Percentiles rank a stretch among this genome's conserved stretches.
These are phyloP conservation scores for Fabriciana adippe DNA, from an alignment of 2,888 invertebrate species.

Conservation along the genomic window DNA sequence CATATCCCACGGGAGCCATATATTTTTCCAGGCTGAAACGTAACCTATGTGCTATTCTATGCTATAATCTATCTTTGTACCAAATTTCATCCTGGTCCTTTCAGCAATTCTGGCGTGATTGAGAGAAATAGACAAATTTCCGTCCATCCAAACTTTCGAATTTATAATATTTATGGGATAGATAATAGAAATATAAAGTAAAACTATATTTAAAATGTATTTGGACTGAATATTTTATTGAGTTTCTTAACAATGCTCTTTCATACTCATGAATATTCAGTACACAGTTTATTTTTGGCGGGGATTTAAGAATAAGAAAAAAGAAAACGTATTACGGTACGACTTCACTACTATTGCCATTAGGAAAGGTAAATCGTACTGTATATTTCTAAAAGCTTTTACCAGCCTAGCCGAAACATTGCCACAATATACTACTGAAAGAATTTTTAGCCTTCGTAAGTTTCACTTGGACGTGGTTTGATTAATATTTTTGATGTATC, in stretches of 20 bases:
- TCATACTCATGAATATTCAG: conserved; percentile 33
- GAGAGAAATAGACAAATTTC: background rate
- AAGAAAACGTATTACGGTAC: conserved; percentile 34
- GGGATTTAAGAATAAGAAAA: conserved; percentile 32
- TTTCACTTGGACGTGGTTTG: conserved; percentile 25
- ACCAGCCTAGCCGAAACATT: conserved; percentile 36
- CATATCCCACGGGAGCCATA: no score
- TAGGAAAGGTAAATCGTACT: conserved; percentile 42
- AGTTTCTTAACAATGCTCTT: conserved; percentile 28
- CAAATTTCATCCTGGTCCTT: no score
- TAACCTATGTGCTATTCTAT: no score
- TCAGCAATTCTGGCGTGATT: no score
- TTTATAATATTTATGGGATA: background rate
- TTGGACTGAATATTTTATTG: conserved; percentile 30
- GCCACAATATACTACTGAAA: conserved; percentile 31
- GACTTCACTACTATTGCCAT: conserved; percentile 43
- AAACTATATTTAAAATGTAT: conserved; percentile 1
- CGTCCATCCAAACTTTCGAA: background rate
- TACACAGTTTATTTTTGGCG: conserved; percentile 31
- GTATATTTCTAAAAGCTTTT: conserved; percentile 47
- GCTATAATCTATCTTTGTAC: no score
- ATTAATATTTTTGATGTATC: conserved; percentile 12
- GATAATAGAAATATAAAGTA: conserved; percentile 5
- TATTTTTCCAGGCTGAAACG: no score
- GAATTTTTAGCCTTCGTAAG: conserved; percentile 26